These are phyloP conservation scores for Phoeniculus purpureus DNA, from an alignment of 2,797 vertebrate genomes.

Conservation along the genomic window DNA sequence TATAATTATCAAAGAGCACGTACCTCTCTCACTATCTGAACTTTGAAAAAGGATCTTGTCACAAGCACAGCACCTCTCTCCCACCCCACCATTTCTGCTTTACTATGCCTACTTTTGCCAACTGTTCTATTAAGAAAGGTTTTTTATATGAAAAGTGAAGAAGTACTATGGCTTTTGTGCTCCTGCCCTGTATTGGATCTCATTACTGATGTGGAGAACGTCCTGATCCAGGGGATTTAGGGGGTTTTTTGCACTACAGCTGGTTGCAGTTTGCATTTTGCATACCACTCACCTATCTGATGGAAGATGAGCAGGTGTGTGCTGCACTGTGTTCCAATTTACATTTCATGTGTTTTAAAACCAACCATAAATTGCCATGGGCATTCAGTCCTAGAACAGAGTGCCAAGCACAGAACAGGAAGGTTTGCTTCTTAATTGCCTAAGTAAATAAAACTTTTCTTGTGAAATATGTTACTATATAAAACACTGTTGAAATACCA, in stretches of 20 bases:
- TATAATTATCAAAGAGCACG: neutral
- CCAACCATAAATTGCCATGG: conserved; percentile 57
- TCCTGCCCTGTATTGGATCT: neutral
- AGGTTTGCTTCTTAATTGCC: conserved; percentile 60
- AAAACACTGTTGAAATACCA: conserved; percentile 58
- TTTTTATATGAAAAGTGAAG: neutral
- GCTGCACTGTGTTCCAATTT: conserved; percentile 15
- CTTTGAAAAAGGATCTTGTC: neutral
- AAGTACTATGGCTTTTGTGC: neutral
- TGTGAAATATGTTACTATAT: conserved; percentile 63
- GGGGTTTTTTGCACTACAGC: neutral
- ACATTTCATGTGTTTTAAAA: conserved; percentile 45
- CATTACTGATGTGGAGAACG: neutral
- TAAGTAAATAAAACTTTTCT: conserved; percentile 58
- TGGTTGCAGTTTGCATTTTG: conserved; percentile 31
- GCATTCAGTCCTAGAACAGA: conserved; percentile 17
- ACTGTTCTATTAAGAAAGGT: neutral
- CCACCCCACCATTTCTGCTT: neutral
- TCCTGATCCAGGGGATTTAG: neutral
- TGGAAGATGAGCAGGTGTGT: conserved; percentile 62
- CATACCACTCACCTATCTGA: conserved; percentile 46
- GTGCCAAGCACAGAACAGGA: conserved; percentile 58
- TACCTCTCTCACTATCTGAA: neutral
- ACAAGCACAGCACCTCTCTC: neutral
- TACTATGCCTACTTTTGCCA: neutral